Conservation (phyloP, 2,888 invertebrate genomes). For the Allygus modestus region DNA sequence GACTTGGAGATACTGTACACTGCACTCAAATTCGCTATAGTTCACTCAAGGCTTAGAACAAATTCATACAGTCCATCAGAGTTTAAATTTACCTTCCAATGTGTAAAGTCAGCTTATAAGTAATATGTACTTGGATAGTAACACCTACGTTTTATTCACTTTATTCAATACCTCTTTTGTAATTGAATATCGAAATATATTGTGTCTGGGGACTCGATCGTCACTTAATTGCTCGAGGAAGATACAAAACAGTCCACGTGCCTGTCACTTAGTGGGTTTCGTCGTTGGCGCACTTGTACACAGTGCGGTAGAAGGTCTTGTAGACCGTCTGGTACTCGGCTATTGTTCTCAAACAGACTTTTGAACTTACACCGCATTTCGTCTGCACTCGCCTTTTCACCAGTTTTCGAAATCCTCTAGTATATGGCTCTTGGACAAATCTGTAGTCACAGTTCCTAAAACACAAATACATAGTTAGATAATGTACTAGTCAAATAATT, state of each 20-base stretch:
- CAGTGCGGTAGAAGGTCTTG: slow-evolving; percentile 72
- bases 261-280: neutral
- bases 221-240: neutral
- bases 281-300: slow-evolving; percentile 71
- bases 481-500: neutral
- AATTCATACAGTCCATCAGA: no score
- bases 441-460: slow-evolving; percentile 72
- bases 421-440: slow-evolving; percentile 72
- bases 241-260: neutral
- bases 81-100: no score
- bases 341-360: slow-evolving; percentile 71
- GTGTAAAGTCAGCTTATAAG: no score
- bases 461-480: slow-evolving; percentile 46
- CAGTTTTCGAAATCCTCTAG: slow-evolving; percentile 71
- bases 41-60: no score
- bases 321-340: slow-evolving; percentile 72
- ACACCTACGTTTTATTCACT: neutral
- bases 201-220: neutral
- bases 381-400: slow-evolving; percentile 71
- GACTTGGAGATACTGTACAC: no score
- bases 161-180: neutral
- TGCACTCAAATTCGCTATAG: no score
- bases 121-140: no score
- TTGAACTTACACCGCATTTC: slow-evolving; percentile 72
- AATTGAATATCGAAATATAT: neutral